A percentile compares a stretch with the other conserved stretches of the same genome.
phyloP scores from a whole-genome alignment of 2,797 vertebrate genomes.

The Betta splendens region DNA sequence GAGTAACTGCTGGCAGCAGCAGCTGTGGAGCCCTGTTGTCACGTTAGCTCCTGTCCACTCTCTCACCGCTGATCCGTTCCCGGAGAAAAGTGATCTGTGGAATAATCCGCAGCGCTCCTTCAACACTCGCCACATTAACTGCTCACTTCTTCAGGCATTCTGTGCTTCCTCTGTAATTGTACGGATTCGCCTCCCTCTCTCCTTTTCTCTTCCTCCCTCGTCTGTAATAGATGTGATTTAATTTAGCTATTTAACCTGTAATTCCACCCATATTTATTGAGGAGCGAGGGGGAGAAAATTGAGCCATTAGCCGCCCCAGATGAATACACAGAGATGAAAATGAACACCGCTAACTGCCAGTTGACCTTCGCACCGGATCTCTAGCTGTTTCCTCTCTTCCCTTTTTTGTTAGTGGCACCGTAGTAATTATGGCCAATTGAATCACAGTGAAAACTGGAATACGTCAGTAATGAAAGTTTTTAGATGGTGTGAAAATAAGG shows the following conservation, averaged over 20 bases:
- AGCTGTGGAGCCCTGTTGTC: no score
- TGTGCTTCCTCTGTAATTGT: slow-evolving; percentile 89
- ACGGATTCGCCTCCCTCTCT: slow-evolving; percentile 69
- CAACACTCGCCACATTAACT: slow-evolving; percentile 82
- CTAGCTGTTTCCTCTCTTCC: slow-evolving; percentile 82
- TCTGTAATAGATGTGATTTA: slow-evolving; percentile 98
- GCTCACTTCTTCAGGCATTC: slow-evolving; percentile 82
- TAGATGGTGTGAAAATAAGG: slow-evolving; percentile 48
- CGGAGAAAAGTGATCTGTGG: slow-evolving; percentile 18
- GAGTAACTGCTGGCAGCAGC: no score
- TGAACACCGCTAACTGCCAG: slow-evolving; percentile 97
- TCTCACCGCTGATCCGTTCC: slow-evolving; percentile 9
- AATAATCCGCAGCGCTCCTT: slow-evolving; percentile 55
- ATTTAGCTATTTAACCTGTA: slow-evolving; percentile 99
- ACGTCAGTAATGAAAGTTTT: slow-evolving; percentile 93
- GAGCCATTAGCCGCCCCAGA: slow-evolving; percentile 97
- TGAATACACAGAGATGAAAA: slow-evolving; percentile 99
- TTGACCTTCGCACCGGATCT: slow-evolving; percentile 94
- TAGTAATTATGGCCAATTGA: slow-evolving; percentile 97
- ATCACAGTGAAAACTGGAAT: slow-evolving; percentile 94
- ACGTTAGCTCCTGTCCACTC: not conserved
- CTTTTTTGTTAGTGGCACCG: slow-evolving; percentile 92
- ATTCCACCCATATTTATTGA: slow-evolving; percentile 99
- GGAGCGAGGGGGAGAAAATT: slow-evolving; percentile 95
- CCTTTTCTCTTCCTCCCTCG: slow-evolving; percentile 77